Percentiles rank a stretch among this genome's conserved stretches.
Evolutionary conservation across 2,113 vertebrate genomes (phyloP).

Genomic region (Mesoclemmys tuberculata): DNA sequence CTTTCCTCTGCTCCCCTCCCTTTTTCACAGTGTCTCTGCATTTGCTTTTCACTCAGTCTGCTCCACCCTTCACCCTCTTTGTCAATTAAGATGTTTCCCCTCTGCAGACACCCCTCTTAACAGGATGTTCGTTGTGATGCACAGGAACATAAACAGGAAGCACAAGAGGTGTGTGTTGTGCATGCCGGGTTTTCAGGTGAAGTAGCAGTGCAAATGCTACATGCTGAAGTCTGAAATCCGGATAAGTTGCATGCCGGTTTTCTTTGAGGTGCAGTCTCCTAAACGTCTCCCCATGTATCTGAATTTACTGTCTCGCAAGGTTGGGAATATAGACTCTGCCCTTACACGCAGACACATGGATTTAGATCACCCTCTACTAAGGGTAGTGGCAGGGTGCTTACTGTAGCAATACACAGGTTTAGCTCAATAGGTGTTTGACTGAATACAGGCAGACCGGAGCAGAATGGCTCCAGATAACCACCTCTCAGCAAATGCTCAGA

Average conservation of each 20-base stretch:
- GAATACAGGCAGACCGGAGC: background rate
- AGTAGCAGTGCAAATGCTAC: background rate
- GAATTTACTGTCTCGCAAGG: background rate
- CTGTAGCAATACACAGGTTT: background rate
- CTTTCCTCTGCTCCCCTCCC: background rate
- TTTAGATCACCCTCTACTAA: background rate
- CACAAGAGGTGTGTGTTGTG: accelerated
- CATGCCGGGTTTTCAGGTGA: background rate
- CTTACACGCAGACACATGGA: background rate
- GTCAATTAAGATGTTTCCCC: background rate
- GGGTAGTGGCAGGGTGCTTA: background rate
- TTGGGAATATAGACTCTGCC: background rate
- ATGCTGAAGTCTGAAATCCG: background rate
- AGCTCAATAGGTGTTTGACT: background rate
- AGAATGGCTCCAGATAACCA: background rate
- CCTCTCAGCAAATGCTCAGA: background rate
- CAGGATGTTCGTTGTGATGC: background rate
- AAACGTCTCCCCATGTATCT: background rate
- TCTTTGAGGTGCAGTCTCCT: background rate
- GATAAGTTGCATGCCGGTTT: background rate
- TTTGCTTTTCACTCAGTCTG: background rate
- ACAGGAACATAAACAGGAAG: background rate
- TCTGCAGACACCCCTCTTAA: background rate
- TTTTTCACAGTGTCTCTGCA: background rate
- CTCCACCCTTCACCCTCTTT: background rate